Base-by-base conservation (phyloP, 1,140 invertebrate species). In the Aleiodes sp. region DNA sequence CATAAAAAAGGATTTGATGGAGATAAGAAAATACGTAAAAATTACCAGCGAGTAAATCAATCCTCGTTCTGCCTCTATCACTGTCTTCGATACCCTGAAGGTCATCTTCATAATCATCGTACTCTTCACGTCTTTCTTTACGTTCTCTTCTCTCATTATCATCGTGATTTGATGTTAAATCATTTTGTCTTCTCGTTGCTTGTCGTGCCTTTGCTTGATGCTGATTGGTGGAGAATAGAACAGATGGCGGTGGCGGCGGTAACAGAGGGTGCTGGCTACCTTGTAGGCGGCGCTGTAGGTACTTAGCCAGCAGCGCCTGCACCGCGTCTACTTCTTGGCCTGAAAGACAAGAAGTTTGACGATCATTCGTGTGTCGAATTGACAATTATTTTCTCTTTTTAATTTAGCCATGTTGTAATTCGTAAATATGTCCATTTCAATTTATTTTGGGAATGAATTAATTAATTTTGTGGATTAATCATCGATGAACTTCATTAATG, bases 51-150 rank as follows among this genome's bases (percentile, higher is more conserved):
- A 82, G 74, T 9, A 82, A 73, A 73, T 82, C 75, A 70, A 82
- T 76, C 73, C 78, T 79, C 64, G 79, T 81, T 65, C 79, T 80
- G 68, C 77, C 73, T 63, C 74, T 77, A 63, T 78, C 77, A 59
- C 77, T 82, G 73, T 82, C 79, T 70, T 81, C 80, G 68, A 76
- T 76, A 43, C 77, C 77, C 39, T 80, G 73, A 62, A 81, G 75
- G 75, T 82, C 80, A 65, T 82, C 79, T 62, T 75, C 76, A 46
- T 81, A 80, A 76, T 82, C 80, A 9, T 82, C 76, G 61, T 81
- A 80, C 61, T 81, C 78, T 37, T 81, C 78, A 10, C 46, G 33
- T 68, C 57, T 41, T 66, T 70, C 24, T 78, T 65, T 16, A 26
- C 4, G 8, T 24, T 31, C 10, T 8, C 29, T 59, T 31, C 31